phyloP scores from a whole-genome alignment of 2,113 vertebrate species.

The Lampris incognitus region DNA sequence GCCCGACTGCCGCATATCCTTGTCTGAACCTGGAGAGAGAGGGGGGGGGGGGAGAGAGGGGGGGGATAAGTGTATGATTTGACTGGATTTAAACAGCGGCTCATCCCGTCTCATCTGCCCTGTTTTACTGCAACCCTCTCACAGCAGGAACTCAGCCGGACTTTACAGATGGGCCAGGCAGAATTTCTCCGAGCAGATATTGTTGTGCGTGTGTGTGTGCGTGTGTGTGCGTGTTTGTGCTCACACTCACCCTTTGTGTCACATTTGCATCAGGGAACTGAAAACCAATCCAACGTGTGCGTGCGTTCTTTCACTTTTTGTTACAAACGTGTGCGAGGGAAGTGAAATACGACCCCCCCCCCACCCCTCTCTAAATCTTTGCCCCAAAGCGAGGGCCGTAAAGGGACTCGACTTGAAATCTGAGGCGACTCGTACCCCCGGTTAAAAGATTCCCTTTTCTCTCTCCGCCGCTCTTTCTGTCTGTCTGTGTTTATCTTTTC shows the following conservation, averaged over 20 bases:
- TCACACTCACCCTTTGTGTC: background rate
- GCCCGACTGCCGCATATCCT: slow-evolving; percentile 5
- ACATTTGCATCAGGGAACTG: background rate
- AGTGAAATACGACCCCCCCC: slow-evolving; percentile 26
- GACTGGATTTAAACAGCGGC: slow-evolving; percentile 10
- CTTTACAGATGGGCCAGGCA: slow-evolving; percentile 3
- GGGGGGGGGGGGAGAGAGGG: background rate
- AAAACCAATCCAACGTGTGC: background rate
- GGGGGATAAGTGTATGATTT: background rate
- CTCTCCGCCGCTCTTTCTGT: background rate
- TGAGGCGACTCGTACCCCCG: slow-evolving; percentile 43
- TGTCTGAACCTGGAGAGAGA: slow-evolving; percentile 17
- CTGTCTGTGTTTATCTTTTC: background rate
- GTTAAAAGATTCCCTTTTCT: slow-evolving; percentile 23
- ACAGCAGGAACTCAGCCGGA: background rate
- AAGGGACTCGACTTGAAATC: slow-evolving; percentile 35
- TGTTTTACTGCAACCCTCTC: background rate
- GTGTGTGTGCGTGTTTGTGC: background rate
- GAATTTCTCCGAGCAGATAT: background rate
- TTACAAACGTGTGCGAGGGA: background rate
- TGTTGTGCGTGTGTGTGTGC: slow-evolving; percentile 5
- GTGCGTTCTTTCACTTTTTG: background rate
- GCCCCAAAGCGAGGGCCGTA: slow-evolving; percentile 36
- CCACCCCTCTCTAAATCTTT: slow-evolving; percentile 19
- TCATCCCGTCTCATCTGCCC: slow-evolving; percentile 14